A percentile compares a stretch with the other conserved stretches of the same genome.
These are phyloP conservation scores for Cygnus atratus DNA, from an alignment of 2,113 vertebrate genomes.

Conservation along the genomic window DNA sequence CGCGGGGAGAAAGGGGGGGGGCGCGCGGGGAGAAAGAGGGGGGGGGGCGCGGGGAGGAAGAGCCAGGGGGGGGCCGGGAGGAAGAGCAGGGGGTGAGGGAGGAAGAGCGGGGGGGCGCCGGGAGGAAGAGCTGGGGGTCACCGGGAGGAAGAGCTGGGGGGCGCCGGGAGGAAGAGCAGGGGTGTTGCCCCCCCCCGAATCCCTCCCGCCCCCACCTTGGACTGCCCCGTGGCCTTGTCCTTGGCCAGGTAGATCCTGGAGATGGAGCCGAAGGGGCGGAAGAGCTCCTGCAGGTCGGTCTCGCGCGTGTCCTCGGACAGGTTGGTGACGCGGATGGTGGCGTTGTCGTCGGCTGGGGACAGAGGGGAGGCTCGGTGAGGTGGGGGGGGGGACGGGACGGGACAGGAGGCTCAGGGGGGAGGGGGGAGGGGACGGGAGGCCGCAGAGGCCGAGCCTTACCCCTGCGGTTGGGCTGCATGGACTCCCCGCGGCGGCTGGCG, in stretches of 20 bases:
- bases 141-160: too few species aligned
- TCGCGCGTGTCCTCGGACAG: slow-evolving; percentile 96
- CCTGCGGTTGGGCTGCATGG: slow-evolving; percentile 95
- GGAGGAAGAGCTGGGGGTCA: too few species aligned
- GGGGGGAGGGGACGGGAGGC: too few species aligned
- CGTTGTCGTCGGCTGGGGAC: slow-evolving; percentile 90
- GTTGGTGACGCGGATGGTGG: slow-evolving; percentile 97
- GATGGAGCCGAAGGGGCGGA: slow-evolving; percentile 96
- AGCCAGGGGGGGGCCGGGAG: too few species aligned
- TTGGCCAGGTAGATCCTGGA: slow-evolving; percentile 97
- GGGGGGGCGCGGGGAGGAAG: too few species aligned
- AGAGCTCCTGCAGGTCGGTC: slow-evolving; percentile 96
- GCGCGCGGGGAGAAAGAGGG: too few species aligned
- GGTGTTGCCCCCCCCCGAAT: rapidly evolving
- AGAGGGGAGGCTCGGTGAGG: background rate
- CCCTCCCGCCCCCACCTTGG: slow-evolving; percentile 79
- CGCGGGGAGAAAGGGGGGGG: too few species aligned
- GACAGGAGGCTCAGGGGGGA: rapidly evolving
- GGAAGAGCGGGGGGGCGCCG: too few species aligned
- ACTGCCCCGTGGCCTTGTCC: slow-evolving; percentile 97
- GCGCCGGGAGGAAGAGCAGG: too few species aligned
- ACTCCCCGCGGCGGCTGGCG: slow-evolving; percentile 88
- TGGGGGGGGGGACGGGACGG: too few species aligned
- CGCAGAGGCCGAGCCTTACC: slow-evolving; percentile 58
- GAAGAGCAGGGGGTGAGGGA: too few species aligned